phyloP scores from a whole-genome alignment of 2,888 invertebrate genomes.

The Nycteola revayana region DNA sequence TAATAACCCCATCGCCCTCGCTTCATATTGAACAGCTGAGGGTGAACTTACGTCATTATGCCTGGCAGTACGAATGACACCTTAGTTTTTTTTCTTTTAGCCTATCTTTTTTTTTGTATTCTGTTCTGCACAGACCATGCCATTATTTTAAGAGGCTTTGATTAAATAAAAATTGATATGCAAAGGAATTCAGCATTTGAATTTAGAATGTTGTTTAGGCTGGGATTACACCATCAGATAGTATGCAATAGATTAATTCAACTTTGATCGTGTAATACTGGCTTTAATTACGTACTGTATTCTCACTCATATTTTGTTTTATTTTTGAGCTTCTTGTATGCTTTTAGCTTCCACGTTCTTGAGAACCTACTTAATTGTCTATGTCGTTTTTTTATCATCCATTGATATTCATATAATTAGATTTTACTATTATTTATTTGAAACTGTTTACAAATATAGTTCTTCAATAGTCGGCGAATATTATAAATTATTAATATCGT shows the following conservation, averaged over 20 bases:
- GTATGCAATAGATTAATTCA: conserved; percentile 11
- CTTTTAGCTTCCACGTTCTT: too few species aligned
- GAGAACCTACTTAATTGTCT: too few species aligned
- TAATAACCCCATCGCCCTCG: conserved; percentile 43
- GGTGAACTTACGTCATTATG: conserved; percentile 78
- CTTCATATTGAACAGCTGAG: conserved; percentile 61
- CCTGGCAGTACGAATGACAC: conserved; percentile 81
- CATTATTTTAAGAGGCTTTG: conserved; percentile 45
- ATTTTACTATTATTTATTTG: too few species aligned
- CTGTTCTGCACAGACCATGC: conserved; percentile 59
- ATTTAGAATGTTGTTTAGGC: conserved; percentile 41
- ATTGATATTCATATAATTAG: too few species aligned
- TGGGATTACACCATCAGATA: conserved; percentile 30
- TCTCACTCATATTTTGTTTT: conserved; percentile 20
- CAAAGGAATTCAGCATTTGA: conserved; percentile 81
- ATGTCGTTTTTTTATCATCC: too few species aligned
- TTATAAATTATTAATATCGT: too few species aligned
- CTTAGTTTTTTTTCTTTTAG: conserved; percentile 72
- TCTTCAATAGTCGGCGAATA: too few species aligned
- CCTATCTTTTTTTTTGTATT: conserved; percentile 66
- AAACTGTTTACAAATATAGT: too few species aligned
- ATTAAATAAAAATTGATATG: conserved; percentile 35
- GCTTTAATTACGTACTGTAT: conserved; percentile 18
- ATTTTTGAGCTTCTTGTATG: not conserved
- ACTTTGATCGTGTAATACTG: conserved; percentile 30